phyloP scores from a whole-genome alignment of 2,888 invertebrate genomes.

The Pyrgus malvae region DNA sequence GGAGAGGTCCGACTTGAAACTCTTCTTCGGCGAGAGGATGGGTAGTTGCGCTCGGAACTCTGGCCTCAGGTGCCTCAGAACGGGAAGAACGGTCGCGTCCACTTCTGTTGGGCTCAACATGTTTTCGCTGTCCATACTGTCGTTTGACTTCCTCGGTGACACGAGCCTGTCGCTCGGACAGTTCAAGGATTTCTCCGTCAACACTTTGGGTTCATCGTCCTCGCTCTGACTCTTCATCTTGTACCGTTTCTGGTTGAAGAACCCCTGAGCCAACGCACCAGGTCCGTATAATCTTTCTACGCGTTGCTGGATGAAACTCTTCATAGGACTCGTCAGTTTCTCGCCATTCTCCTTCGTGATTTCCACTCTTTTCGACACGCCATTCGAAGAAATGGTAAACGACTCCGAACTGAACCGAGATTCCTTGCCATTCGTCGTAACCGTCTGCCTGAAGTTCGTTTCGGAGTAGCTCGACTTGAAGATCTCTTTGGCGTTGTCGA shows the following conservation, averaged over 20 bases:
- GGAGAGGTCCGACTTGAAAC: constrained; percentile 56
- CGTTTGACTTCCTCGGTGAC: constrained; percentile 51
- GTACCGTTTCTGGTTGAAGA: constrained; percentile 85
- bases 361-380: constrained; percentile 69
- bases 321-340: constrained; percentile 76
- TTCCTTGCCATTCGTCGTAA: constrained; percentile 64
- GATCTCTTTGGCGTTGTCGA: constrained; percentile 66
- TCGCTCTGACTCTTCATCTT: constrained; percentile 68
- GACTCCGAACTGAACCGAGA: constrained; percentile 60
- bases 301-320: constrained; percentile 93
- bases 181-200: constrained; percentile 68
- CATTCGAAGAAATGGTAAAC: constrained; percentile 74
- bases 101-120: constrained; percentile 58
- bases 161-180: constrained; percentile 58
- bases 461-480: constrained; percentile 78
- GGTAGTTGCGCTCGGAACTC: constrained; percentile 93
- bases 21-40: constrained; percentile 83
- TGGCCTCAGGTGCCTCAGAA: constrained; percentile 90
- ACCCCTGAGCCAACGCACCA: constrained; percentile 92
- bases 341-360: constrained; percentile 77
- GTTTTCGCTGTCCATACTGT: constrained; percentile 49
- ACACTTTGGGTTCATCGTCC: constrained; percentile 63
- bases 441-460: constrained; percentile 69
- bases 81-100: constrained; percentile 83
- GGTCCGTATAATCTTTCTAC: constrained; percentile 95